These are phyloP conservation scores for Cossypha heuglini DNA, from an alignment of 2,797 vertebrate genomes.

Conservation along the genomic window DNA sequence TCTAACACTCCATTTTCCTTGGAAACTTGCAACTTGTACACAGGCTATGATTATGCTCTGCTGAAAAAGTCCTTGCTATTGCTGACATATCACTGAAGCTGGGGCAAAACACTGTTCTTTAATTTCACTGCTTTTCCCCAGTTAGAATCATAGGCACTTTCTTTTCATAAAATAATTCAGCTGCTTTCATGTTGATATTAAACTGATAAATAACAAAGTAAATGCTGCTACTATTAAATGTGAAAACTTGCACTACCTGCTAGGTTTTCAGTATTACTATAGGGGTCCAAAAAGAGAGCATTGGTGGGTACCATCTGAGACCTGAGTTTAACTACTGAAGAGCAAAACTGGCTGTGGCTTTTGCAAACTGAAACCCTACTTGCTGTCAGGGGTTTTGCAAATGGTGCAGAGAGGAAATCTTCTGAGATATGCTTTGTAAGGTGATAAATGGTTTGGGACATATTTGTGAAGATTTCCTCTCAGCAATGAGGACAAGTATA, in stretches of 20 bases:
- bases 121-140: not conserved
- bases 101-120: not conserved
- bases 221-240: not conserved
- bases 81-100: not conserved
- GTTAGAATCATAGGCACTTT: not conserved
- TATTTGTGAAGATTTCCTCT: not conserved
- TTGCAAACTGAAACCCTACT: not conserved
- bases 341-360: not conserved
- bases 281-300: not conserved
- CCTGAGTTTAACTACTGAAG: not conserved
- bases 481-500: not conserved
- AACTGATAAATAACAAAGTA: not conserved
- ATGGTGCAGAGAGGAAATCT: not conserved
- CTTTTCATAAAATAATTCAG: not conserved
- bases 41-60: not conserved
- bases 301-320: not conserved
- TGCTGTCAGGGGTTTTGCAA: not conserved
- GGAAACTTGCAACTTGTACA: not conserved
- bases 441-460: not conserved
- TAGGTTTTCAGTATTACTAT: not conserved
- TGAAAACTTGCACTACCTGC: not conserved
- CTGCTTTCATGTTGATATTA: not conserved
- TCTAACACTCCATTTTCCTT: conserved; percentile 29
- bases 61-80: not conserved
- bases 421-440: not conserved